A percentile compares a stretch with the other conserved stretches of the same genome.
These are phyloP conservation scores for Orestias chungarensis DNA, from an alignment of 2,797 vertebrate genomes.

Conservation along the genomic window DNA sequence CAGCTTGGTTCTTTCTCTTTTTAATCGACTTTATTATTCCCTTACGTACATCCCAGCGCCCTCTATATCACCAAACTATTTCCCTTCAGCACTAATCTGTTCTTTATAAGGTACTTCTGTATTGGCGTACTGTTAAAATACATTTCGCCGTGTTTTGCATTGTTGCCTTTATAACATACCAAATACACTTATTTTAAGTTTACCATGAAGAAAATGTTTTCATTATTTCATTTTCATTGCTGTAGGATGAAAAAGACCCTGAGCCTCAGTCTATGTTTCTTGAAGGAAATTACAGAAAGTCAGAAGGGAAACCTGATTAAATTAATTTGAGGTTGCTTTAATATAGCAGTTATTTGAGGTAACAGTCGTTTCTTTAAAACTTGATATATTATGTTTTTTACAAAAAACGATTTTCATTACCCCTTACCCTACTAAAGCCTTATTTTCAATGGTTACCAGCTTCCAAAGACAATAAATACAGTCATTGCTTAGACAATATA, in stretches of 20 bases:
- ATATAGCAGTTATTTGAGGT: conserved; percentile 19
- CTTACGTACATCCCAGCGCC: conserved; percentile 13
- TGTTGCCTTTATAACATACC: conserved; percentile 7
- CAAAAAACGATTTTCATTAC: background rate
- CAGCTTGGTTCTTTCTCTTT: conserved; percentile 42
- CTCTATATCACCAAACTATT: conserved; percentile 13
- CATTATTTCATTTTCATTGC: conserved; percentile 59
- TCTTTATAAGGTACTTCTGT: conserved; percentile 19
- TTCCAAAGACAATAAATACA: background rate
- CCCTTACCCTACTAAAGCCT: background rate
- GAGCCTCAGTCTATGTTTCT: conserved; percentile 30
- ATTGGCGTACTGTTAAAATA: conserved; percentile 31
- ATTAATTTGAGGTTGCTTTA: conserved; percentile 14
- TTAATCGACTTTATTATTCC: conserved; percentile 19
- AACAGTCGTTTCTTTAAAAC: conserved; percentile 2
- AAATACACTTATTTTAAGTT: conserved; percentile 36
- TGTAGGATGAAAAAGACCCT: conserved; percentile 56
- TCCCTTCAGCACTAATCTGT: conserved; percentile 12
- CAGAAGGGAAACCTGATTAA: conserved; percentile 26
- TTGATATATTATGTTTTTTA: background rate
- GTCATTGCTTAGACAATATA: too few relatives aligned
- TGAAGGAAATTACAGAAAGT: conserved; percentile 28
- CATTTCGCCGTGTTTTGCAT: conserved; percentile 15
- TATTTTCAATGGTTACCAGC: conserved; percentile 1
- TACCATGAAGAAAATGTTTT: conserved; percentile 48